Evolutionary conservation across 2,888 invertebrate genomes (phyloP).

Genomic region (Drosophila mercatorum): DNA sequence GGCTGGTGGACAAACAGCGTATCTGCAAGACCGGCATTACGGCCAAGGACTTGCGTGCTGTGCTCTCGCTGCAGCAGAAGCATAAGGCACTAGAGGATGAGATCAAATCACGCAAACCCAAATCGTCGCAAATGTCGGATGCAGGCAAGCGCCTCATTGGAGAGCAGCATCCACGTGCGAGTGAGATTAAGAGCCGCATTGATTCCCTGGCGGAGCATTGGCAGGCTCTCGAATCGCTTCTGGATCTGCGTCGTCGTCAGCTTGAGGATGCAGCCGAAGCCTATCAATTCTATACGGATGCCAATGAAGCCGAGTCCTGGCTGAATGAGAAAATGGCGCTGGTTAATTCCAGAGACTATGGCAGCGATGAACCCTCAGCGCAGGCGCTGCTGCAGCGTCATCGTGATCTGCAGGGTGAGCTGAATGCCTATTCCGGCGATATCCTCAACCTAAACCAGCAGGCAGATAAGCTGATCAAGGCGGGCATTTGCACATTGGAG

Average conservation of each 20-base stretch:
- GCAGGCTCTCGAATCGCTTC: constrained; percentile 94
- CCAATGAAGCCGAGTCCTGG: constrained; percentile 99
- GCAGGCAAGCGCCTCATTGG: constrained; percentile 90
- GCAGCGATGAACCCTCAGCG: constrained; percentile 95
- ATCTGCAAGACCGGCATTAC: constrained; percentile 96
- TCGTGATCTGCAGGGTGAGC: constrained; percentile 93
- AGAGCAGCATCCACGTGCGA: constrained; percentile 92
- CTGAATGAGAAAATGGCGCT: constrained; percentile 97
- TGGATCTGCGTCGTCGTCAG: constrained; percentile 90
- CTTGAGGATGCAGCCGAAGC: constrained; percentile 95
- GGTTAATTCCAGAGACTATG: constrained; percentile 95
- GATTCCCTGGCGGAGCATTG: constrained; percentile 93
- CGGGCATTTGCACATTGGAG: constrained; percentile 88
- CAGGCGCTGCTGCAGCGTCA: constrained; percentile 95
- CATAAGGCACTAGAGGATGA: constrained; percentile 96
- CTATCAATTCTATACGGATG: constrained; percentile 98
- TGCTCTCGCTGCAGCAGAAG: constrained; percentile 94
- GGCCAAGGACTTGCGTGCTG: constrained; percentile 96
- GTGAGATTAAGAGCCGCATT: constrained; percentile 92
- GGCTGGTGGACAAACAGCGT: constrained; percentile 97
- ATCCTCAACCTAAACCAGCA: constrained; percentile 92
- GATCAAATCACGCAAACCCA: constrained; percentile 89
- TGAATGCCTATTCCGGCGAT: constrained; percentile 94
- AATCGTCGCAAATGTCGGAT: constrained; percentile 89
- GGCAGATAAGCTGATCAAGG: constrained; percentile 90